phyloP scores from a whole-genome alignment of 37 sponge, comb jelly and placozoan species.

The Halisarca cf. caerulea region DNA sequence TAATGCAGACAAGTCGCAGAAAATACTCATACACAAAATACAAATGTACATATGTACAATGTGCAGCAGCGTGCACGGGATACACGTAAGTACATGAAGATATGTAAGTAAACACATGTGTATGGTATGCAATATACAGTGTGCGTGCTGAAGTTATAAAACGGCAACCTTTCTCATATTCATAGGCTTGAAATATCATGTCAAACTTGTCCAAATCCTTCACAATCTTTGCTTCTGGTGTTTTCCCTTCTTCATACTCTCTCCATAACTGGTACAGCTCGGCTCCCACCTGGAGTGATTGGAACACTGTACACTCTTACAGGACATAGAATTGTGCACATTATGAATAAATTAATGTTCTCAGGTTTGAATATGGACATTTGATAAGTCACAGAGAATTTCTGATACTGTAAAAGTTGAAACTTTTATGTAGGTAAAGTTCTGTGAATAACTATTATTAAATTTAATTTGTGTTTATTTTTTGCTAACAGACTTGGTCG shows the following conservation, averaged over 20 bases:
- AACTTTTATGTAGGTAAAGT: no score
- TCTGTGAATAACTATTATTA: no score
- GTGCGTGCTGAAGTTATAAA: background rate
- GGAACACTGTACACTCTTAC: no score
- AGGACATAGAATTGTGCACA: no score
- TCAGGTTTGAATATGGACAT: no score
- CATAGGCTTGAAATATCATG: conserved; percentile 95
- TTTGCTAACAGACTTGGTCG: no score
- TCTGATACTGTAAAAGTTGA: no score
- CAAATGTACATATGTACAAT: background rate
- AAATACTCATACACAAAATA: background rate
- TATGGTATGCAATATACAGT: no score
- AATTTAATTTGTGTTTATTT: no score
- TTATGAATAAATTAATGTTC: no score
- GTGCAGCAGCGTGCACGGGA: background rate
- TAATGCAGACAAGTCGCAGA: no score
- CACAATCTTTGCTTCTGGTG: conserved; percentile 78
- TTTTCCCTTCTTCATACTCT: conserved; percentile 85
- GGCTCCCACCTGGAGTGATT: background rate
- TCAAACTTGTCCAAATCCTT: conserved; percentile 94
- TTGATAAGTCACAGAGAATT: no score
- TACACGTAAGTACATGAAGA: background rate
- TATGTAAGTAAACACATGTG: background rate
- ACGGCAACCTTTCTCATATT: conserved; percentile 88
- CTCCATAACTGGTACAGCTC: conserved; percentile 13